phyloP scores from a whole-genome alignment of 92 coral and sea anemone species.

The Zoanthus solanderi region DNA sequence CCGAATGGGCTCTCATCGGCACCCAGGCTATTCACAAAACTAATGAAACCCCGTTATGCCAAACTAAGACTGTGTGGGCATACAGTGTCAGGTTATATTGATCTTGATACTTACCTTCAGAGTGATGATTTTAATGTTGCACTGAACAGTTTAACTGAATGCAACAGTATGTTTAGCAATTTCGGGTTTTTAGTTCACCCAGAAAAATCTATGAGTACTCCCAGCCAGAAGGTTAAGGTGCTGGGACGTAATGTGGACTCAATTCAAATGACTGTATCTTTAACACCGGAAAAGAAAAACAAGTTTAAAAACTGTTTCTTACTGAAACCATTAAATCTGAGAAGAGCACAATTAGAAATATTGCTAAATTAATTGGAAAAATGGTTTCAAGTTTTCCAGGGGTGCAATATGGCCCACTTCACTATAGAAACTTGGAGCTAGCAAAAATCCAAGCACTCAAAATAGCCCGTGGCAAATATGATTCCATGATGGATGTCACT shows the following conservation, averaged over 20 bases:
- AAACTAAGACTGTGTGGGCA: conserved; percentile 51
- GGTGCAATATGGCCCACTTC: conserved; percentile 41
- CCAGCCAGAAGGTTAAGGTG: conserved; percentile 60
- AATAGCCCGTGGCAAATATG: conserved; percentile 44
- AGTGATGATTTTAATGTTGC: conserved; percentile 48
- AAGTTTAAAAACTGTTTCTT: conserved; percentile 44
- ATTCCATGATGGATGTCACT: conserved; percentile 29
- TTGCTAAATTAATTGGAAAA: conserved; percentile 59
- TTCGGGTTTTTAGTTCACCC: conserved; percentile 62
- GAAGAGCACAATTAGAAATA: conserved; percentile 47
- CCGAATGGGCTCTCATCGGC: conserved; percentile 61
- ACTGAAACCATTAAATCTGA: conserved; percentile 25
- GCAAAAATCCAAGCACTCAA: conserved; percentile 52
- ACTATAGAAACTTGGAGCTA: conserved; percentile 54
- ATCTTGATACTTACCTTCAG: conserved; percentile 55
- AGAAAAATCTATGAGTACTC: conserved; percentile 55
- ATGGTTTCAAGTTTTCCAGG: conserved; percentile 60
- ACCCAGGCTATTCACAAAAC: conserved; percentile 60
- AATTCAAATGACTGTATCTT: conserved; percentile 65
- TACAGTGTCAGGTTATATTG: conserved; percentile 59
- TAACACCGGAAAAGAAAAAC: conserved; percentile 48
- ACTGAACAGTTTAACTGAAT: conserved; percentile 22
- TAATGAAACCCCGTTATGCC: conserved; percentile 58
- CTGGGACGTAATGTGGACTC: conserved; percentile 70
- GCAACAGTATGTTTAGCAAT: conserved; percentile 53